Evolutionary conservation across 2,888 invertebrate species (phyloP).

Genomic region (Drosophila melanosoma): DNA sequence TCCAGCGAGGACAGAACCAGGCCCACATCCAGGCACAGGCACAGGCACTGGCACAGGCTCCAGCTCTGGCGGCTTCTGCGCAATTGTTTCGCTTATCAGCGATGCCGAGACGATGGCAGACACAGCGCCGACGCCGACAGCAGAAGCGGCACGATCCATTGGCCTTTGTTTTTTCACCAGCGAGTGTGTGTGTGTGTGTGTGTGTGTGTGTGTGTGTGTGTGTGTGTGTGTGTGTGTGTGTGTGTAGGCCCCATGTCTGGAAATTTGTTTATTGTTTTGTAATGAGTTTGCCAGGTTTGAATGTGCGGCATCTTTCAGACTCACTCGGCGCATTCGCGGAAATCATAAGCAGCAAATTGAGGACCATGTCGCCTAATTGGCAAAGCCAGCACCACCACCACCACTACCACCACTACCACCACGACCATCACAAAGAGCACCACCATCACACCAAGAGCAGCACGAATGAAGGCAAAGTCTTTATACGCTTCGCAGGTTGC

Average conservation of each 20-base stretch:
- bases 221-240: background rate
- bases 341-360: constrained; percentile 78
- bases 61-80: constrained; percentile 57
- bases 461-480: background rate
- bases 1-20: constrained; percentile 46
- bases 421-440: background rate
- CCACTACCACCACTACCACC: background rate
- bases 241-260: constrained; percentile 67
- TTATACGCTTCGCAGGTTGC: constrained; percentile 20
- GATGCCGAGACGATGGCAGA: constrained; percentile 74
- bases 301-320: constrained; percentile 70
- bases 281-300: constrained; percentile 67
- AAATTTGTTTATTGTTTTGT: constrained; percentile 83
- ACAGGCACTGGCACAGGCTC: constrained; percentile 18
- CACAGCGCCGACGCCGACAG: constrained; percentile 70
- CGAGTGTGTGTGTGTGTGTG: constrained; percentile 5
- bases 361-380: constrained; percentile 74
- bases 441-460: constrained; percentile 7
- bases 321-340: constrained; percentile 61
- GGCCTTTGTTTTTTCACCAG: constrained; percentile 56
- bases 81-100: constrained; percentile 81
- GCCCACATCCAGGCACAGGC: constrained; percentile 1
- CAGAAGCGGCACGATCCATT: constrained; percentile 69
- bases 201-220: constrained; percentile 28
- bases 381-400: constrained; percentile 32